Evolutionary conservation across 2,888 invertebrate genomes (phyloP), one percentile per base, ranked within the genome.

Genomic region (Caenorhabditis sp.): DNA sequence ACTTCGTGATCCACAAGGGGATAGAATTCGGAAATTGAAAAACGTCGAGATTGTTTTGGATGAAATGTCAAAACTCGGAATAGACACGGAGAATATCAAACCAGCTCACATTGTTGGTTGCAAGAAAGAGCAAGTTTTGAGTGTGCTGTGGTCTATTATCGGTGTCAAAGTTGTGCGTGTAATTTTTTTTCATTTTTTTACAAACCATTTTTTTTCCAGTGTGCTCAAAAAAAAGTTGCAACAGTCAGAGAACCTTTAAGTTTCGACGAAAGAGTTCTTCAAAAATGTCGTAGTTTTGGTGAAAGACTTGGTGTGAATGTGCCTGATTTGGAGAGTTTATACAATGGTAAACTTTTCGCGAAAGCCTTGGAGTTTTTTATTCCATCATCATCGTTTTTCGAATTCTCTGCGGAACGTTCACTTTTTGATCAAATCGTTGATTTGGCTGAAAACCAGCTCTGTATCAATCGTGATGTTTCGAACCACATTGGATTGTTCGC

Each of bases 11-110:
- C 70, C 66, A 52, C 36, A 76, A n/a, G 43, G 43, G 3, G 56
- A 81, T 62, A 69, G 81, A 1, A 68, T 81, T 23, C 56, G 81
- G 8, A 81, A 81, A 62, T 54, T 77, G 26, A 72, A 70, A 10
- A 81, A 81, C 56, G 77, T 78, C 8, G 70, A 72, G 43, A 67
- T 58, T 5, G 78, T 77, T 2, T 62, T 81, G 14, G 52, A 38
- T 10, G 43, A 10, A 31, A 72, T 72, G 72, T 1, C 25, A 0
- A 2, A 25, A 0, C 8, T 69, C 31, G 71, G 65, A 52, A 66
- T 68, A 12, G 5, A 38, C 1, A 64, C 64, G 1, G 64, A 67
- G 56, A 68, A 7, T 43, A 14, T 43, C 14, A 43, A 43, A 43
- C 61, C 75, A 1, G 66, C 62, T 14, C 31, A 49, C 0, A 73